These are phyloP conservation scores for Onthophagus sagittarius DNA, from an alignment of 2,888 invertebrate genomes.

Conservation along the genomic window DNA sequence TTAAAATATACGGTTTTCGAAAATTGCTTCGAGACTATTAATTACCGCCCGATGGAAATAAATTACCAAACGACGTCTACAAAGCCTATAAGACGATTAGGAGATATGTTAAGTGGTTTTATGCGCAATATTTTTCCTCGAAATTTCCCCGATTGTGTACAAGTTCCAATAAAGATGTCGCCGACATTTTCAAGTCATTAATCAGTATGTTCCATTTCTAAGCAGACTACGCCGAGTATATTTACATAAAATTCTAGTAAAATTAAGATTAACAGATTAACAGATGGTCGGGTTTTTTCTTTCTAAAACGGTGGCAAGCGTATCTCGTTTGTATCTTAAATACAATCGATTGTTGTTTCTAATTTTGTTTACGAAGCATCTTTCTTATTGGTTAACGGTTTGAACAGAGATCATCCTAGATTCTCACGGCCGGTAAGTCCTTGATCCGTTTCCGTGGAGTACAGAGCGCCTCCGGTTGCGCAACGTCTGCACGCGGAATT, in stretches of 20 bases:
- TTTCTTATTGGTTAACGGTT: slow-evolving; percentile 8
- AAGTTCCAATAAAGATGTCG: background rate
- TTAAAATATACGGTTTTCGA: background rate
- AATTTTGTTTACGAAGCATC: background rate
- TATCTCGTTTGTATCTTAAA: background rate
- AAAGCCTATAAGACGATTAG: background rate
- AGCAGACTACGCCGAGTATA: background rate
- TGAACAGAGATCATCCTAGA: slow-evolving; percentile 28
- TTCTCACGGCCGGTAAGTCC: slow-evolving; percentile 32
- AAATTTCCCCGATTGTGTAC: background rate
- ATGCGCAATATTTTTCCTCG: background rate
- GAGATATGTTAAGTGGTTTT: background rate
- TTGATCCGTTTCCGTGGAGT: slow-evolving; percentile 33
- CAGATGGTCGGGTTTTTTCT: background rate
- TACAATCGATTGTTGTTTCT: background rate
- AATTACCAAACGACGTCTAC: background rate
- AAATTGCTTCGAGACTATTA: background rate
- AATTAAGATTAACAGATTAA: background rate
- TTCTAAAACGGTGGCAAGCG: background rate
- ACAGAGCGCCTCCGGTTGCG: slow-evolving; percentile 22
- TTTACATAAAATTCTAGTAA: background rate
- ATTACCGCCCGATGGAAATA: background rate
- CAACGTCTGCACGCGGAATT: slow-evolving; percentile 28
- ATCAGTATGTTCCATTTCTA: background rate
- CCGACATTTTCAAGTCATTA: background rate